Percentiles rank a stretch among this genome's conserved stretches.
phyloP scores from a whole-genome alignment of 2,113 vertebrate genomes.

The Indicator maculatus region DNA sequence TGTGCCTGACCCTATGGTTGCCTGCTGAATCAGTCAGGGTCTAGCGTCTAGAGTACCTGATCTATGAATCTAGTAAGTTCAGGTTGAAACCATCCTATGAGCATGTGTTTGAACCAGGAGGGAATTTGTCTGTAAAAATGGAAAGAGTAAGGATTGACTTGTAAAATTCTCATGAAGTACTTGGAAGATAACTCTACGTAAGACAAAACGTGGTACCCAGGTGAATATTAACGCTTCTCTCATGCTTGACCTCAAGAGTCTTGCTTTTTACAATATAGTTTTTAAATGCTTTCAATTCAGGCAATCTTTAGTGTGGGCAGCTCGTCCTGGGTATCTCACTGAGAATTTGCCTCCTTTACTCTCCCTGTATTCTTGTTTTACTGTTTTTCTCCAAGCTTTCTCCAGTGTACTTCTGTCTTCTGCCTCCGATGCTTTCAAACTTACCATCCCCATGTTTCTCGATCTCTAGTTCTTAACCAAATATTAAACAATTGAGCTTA shows the following conservation, averaged over 20 bases:
- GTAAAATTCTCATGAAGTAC: not conserved
- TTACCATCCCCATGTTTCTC: not conserved
- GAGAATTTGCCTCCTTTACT: not conserved
- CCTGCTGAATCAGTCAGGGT: not conserved
- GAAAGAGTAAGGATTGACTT: not conserved
- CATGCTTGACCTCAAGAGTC: not conserved
- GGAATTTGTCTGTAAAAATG: not conserved
- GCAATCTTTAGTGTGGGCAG: not conserved
- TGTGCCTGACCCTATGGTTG: rapidly evolving
- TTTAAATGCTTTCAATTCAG: not conserved
- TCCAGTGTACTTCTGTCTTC: constrained; percentile 1
- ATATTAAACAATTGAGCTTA: not conserved
- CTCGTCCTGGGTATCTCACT: not conserved
- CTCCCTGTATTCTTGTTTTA: not conserved
- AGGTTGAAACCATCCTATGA: not conserved
- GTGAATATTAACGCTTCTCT: not conserved
- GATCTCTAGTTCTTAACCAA: not conserved
- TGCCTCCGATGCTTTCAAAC: not conserved
- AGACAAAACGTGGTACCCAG: not conserved
- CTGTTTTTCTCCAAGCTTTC: constrained; percentile 11
- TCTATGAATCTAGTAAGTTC: not conserved
- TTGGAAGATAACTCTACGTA: not conserved
- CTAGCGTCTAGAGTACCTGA: not conserved
- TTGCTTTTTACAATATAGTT: not conserved
- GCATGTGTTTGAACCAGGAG: not conserved